Evolutionary conservation across 2,797 vertebrate species (phyloP), one percentile per base, ranked within the genome.

Genomic region (Phaenicophaeus curvirostris): DNA sequence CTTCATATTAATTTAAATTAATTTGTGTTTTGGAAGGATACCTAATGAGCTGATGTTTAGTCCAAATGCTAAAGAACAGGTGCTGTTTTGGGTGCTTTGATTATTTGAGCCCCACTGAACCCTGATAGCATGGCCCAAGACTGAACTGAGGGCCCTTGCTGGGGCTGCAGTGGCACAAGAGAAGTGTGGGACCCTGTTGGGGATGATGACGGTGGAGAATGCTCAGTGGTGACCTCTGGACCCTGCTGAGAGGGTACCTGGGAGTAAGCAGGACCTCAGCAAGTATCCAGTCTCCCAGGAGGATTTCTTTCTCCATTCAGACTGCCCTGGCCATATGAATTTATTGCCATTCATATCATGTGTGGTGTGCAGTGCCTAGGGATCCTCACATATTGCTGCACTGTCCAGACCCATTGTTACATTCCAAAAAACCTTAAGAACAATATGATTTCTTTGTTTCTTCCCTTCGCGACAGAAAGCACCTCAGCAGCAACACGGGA

Each of bases 221-320:
- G 9, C 28, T 69, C 35, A 53, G 12, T 83, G 23, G 4, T 46
- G 30, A 33, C 18, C 9, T 44, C 24, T 31, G 11, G 18, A 24
- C 4, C 0, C 9, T 76, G 7, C 19, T 69, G 6, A 50, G 41
- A 28, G 7, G 3, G 4, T 31, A 5, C 2, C 4, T 9, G 7
- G 20, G 8, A 57, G 9, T 8, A n/a, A 46, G 6, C 5, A 69
- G 39, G 12, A 37, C 24, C 7, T 69, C 28, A 65, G 8, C 33
- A 68, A 41, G 5, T 76, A 24, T 31, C 15, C 21, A 20, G 15
- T 35, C 21, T 85, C 21, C 5, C 28, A 30, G 10, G 2, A n/a
- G 3, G 24, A 63, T 28, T 59, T 75, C 5, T 33, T 76, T 44
- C 20, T 19, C 13, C 16, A 19, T 4, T 2, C 39, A 35, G 27